A percentile compares a stretch with the other conserved stretches of the same genome.
Evolutionary conservation across 2,113 vertebrate species (phyloP).

Genomic region (Neolamprologus longior): DNA sequence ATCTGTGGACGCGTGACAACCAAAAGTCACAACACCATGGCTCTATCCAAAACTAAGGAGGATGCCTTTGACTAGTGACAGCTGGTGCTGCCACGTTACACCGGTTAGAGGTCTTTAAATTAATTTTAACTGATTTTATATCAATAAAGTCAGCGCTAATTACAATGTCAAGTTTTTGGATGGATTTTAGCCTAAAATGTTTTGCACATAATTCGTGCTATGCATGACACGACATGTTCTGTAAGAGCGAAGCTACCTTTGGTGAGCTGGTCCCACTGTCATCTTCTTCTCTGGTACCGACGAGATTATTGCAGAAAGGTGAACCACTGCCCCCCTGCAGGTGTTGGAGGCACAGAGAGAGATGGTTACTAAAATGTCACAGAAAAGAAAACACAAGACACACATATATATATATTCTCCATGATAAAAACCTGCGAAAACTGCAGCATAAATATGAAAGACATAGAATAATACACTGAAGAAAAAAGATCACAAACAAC

Average conservation of each 20-base stretch:
- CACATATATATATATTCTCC: neutral
- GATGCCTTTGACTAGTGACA: neutral
- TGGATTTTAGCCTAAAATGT: too few species aligned
- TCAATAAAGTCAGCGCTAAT: neutral
- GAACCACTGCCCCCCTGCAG: slow-evolving; percentile 55
- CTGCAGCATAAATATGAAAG: neutral
- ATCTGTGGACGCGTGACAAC: slow-evolving; percentile 13
- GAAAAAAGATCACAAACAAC: too few species aligned
- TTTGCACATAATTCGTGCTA: neutral
- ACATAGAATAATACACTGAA: neutral
- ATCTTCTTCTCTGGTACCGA: slow-evolving; percentile 74
- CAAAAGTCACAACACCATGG: rapidly evolving
- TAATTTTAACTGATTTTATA: neutral
- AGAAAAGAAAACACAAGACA: neutral
- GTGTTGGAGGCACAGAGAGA: neutral
- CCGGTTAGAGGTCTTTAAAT: neutral
- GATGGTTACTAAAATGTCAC: neutral
- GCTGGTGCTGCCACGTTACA: neutral
- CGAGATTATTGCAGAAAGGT: slow-evolving; percentile 68
- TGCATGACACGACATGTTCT: neutral
- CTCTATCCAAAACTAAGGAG: neutral
- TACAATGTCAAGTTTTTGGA: too few species aligned
- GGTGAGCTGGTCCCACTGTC: slow-evolving; percentile 75
- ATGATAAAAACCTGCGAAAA: neutral
- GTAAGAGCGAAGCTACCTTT: slow-evolving; percentile 44